Conservation (phyloP, 2,113 vertebrate species). For the Gorilla gorilla region DNA sequence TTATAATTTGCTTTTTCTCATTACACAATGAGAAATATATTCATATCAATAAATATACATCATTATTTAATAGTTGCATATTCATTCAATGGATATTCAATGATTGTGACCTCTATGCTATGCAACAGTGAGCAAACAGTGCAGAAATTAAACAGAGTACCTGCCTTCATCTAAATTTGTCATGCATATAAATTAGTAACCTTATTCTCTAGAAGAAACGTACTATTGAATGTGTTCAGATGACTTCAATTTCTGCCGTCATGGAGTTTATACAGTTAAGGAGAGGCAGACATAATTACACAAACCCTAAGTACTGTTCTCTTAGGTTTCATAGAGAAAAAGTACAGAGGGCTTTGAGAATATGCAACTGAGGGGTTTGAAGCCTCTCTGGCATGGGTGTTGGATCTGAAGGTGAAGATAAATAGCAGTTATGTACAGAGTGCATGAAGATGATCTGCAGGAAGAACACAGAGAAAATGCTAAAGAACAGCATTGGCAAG, state of each 20-base stretch:
- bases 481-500: too few relatives aligned
- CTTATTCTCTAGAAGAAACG: conserved; percentile 4
- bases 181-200: conserved; percentile 31
- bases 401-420: background rate
- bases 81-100: background rate
- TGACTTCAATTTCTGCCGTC: conserved; percentile 24
- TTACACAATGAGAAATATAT: background rate
- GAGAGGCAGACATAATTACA: background rate
- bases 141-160: background rate
- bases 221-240: conserved; percentile 16
- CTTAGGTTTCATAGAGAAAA: background rate
- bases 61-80: conserved; percentile 41
- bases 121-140: conserved; percentile 18
- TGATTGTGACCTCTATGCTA: background rate
- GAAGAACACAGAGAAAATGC: background rate
- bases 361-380: background rate
- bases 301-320: background rate
- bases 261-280: background rate
- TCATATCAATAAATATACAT: conserved; percentile 24
- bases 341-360: background rate
- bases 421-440: background rate
- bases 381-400: too few relatives aligned
- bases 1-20: background rate
- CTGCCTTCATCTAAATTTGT: background rate
- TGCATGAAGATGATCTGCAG: background rate